Evolutionary conservation across 2,888 invertebrate species (phyloP).

Genomic region (Coremacera marginata): DNA sequence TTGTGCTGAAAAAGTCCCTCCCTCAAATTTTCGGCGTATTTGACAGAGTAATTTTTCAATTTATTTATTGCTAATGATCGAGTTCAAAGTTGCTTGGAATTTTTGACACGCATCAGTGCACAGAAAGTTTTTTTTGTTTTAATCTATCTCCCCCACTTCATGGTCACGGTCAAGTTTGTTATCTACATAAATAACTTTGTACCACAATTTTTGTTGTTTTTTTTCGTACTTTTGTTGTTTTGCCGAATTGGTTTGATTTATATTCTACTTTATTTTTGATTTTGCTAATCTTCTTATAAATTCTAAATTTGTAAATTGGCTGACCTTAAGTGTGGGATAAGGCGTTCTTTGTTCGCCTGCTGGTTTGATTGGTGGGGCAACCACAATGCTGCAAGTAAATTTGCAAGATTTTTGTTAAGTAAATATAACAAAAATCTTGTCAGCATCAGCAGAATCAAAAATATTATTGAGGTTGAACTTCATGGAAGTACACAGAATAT

Average conservation of each 20-base stretch:
- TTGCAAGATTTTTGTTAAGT: too few relatives aligned
- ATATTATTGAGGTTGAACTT: too few relatives aligned
- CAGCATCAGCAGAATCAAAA: too few relatives aligned
- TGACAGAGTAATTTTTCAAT: constrained; percentile 55
- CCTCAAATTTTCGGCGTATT: background rate
- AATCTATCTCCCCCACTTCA: background rate
- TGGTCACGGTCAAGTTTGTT: constrained; percentile 36
- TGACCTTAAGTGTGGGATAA: background rate
- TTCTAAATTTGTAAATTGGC: constrained; percentile 23
- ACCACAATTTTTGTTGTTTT: background rate
- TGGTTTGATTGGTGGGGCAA: background rate
- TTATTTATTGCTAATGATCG: constrained; percentile 50
- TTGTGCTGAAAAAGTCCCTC: background rate
- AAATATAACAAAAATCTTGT: too few relatives aligned
- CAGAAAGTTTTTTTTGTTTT: background rate
- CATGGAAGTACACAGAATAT: too few relatives aligned
- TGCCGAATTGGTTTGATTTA: background rate
- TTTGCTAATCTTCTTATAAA: constrained; percentile 9
- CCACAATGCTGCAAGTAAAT: background rate
- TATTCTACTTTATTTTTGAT: too few relatives aligned
- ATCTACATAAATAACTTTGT: background rate
- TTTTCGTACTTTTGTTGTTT: background rate
- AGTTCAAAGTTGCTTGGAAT: background rate
- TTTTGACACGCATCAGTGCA: background rate
- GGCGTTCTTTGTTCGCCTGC: background rate